Conservation (phyloP, 1,140 invertebrate species). For the Parasteatoda tepidariorum region DNA sequence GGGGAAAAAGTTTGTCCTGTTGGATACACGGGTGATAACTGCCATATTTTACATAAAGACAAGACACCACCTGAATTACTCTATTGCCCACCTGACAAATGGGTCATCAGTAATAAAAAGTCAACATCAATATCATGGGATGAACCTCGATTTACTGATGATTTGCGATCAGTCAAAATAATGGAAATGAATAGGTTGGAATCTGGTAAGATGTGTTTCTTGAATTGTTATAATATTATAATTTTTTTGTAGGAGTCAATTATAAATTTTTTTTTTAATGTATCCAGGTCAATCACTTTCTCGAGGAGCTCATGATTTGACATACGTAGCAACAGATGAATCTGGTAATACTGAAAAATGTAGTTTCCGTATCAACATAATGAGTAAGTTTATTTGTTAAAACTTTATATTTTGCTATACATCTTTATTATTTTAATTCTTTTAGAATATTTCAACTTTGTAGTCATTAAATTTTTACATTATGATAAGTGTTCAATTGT, state of each 20-base stretch:
- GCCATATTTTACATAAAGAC: constrained; percentile 85
- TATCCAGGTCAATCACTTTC: constrained; percentile 79
- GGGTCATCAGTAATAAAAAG: constrained; percentile 92
- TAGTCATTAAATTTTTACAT: too few species aligned
- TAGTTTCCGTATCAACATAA: constrained; percentile 91
- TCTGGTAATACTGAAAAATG: constrained; percentile 91
- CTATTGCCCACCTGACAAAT: constrained; percentile 91
- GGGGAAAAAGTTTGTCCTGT: constrained; percentile 87
- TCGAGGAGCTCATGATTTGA: constrained; percentile 93
- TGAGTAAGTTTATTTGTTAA: constrained; percentile 71
- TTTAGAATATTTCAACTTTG: not conserved
- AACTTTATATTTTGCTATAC: too few species aligned
- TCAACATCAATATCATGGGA: constrained; percentile 94
- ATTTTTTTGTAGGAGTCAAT: not conserved
- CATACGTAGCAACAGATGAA: constrained; percentile 92
- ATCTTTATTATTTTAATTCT: not conserved
- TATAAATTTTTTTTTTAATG: not conserved
- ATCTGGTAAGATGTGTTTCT: constrained; percentile 73
- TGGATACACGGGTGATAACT: constrained; percentile 85
- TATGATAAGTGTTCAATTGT: too few species aligned
- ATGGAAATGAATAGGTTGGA: constrained; percentile 85
- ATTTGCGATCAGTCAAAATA: constrained; percentile 82
- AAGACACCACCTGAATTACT: constrained; percentile 87
- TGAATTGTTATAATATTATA: not conserved
- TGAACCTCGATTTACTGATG: constrained; percentile 90